phyloP scores from a whole-genome alignment of 2,113 vertebrate species.

The Strigops habroptila region DNA sequence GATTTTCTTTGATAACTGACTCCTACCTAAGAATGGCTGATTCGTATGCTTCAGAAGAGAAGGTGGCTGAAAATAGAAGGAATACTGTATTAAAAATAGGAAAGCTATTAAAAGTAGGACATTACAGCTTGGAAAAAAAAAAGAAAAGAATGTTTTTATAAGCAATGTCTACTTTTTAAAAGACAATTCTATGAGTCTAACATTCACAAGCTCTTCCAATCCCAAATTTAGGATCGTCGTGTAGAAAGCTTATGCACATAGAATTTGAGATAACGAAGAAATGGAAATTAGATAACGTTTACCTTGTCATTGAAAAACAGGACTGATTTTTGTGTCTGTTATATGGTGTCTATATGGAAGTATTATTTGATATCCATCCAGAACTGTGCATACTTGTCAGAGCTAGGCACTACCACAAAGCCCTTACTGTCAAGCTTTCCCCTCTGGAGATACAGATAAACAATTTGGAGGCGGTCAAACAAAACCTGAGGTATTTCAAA shows the following conservation, averaged over 20 bases:
- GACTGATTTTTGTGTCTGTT: neutral
- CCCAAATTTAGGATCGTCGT: neutral
- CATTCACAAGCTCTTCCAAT: neutral
- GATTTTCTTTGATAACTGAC: neutral
- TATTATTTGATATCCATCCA: neutral
- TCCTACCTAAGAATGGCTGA: neutral
- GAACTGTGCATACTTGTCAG: neutral
- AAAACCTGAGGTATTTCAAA: neutral
- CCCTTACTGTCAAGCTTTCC: neutral
- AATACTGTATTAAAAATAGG: neutral
- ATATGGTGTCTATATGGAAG: neutral
- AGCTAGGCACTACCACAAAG: neutral
- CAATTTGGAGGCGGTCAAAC: neutral
- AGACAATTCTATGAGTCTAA: neutral
- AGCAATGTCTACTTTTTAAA: neutral
- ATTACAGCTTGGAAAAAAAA: neutral
- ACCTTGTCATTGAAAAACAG: neutral
- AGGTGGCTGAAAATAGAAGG: neutral
- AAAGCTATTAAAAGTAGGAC: neutral
- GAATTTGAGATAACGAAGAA: neutral
- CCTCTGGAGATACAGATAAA: neutral
- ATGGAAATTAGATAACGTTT: neutral
- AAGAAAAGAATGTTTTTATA: neutral
- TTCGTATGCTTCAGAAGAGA: neutral
- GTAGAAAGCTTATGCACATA: neutral